Evolutionary conservation across 2,113 vertebrate species (phyloP).

Genomic region (Apistogramma diplotaenia): DNA sequence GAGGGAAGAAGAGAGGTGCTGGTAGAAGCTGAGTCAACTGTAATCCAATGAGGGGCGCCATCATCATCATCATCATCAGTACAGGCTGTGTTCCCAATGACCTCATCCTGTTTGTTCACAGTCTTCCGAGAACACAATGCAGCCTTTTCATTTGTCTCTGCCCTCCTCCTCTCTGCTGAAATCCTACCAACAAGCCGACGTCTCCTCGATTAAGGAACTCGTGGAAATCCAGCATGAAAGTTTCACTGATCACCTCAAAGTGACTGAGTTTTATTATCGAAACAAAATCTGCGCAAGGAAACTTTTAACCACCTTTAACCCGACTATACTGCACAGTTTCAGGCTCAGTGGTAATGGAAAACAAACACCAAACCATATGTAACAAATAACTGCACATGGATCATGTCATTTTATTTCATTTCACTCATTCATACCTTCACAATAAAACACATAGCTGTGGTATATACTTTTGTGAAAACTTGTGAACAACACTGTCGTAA

Average conservation of each 20-base stretch:
- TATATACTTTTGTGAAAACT: slow-evolving; percentile 44
- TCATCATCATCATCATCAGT: slow-evolving; percentile 59
- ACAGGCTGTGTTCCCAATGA: slow-evolving; percentile 61
- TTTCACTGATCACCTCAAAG: not conserved
- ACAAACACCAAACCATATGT: slow-evolving; percentile 1
- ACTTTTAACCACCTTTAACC: not conserved
- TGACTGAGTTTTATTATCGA: not conserved
- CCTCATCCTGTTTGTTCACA: slow-evolving; percentile 75
- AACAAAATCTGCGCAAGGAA: not conserved
- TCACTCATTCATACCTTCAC: slow-evolving; percentile 72
- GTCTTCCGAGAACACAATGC: slow-evolving; percentile 72
- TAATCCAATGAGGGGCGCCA: slow-evolving; percentile 73
- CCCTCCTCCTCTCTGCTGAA: slow-evolving; percentile 38
- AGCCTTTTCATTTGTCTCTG: slow-evolving; percentile 59
- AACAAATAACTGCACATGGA: slow-evolving; percentile 51
- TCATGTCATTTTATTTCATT: slow-evolving; percentile 75
- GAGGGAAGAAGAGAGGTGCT: slow-evolving; percentile 15
- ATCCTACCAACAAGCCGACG: slow-evolving; percentile 14
- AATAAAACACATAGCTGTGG: slow-evolving; percentile 53
- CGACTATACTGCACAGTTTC: not conserved
- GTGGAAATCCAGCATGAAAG: not conserved
- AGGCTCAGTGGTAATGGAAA: not conserved
- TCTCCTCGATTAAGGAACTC: not conserved
- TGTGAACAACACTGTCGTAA: slow-evolving; percentile 40
- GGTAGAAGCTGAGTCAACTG: slow-evolving; percentile 51